phyloP scores from a whole-genome alignment of 30 jellyfish, hydroid and myxozoan species.

The Nemopilema nomurai region DNA sequence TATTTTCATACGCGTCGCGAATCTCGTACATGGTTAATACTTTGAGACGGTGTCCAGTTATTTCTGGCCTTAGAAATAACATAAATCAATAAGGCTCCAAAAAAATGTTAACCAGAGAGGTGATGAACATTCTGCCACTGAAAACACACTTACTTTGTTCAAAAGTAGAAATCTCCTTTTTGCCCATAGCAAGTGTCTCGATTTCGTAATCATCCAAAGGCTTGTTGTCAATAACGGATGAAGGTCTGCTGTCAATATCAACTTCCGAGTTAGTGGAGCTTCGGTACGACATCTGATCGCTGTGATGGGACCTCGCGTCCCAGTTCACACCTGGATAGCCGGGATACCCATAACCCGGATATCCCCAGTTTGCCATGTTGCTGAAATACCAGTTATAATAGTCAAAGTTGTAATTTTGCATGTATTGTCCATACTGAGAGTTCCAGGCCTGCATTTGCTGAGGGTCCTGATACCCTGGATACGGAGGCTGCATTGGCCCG shows the following conservation, averaged over 20 bases:
- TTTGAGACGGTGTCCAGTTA: too few relatives aligned
- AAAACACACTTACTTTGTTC: constrained; percentile 25
- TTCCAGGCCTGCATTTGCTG: constrained; percentile 36
- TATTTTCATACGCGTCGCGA: too few relatives aligned
- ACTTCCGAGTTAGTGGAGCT: constrained; percentile 66
- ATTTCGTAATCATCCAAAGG: constrained; percentile 43
- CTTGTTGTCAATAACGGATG: constrained; percentile 67
- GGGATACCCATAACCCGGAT: constrained; percentile 38
- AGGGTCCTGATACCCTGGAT: constrained; percentile 15
- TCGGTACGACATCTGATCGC: constrained; percentile 56
- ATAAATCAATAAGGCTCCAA: background rate
- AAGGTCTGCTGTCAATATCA: constrained; percentile 76
- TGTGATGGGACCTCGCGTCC: constrained; percentile 73
- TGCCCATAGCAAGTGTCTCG: constrained; percentile 39
- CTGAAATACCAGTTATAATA: constrained; percentile 62
- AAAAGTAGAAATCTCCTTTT: constrained; percentile 42
- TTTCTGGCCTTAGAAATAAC: too few relatives aligned
- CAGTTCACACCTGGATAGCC: constrained; percentile 41
- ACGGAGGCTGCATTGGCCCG: constrained; percentile 37
- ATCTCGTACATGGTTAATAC: too few relatives aligned
- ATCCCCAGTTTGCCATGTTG: constrained; percentile 58
- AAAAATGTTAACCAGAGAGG: too few relatives aligned
- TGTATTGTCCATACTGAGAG: constrained; percentile 38
- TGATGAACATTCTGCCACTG: background rate
- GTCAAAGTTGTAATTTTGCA: constrained; percentile 54